A percentile compares a stretch with the other conserved stretches of the same genome.
phyloP scores from a whole-genome alignment of 1,140 invertebrate species.

The Lanistes nyassanus region DNA sequence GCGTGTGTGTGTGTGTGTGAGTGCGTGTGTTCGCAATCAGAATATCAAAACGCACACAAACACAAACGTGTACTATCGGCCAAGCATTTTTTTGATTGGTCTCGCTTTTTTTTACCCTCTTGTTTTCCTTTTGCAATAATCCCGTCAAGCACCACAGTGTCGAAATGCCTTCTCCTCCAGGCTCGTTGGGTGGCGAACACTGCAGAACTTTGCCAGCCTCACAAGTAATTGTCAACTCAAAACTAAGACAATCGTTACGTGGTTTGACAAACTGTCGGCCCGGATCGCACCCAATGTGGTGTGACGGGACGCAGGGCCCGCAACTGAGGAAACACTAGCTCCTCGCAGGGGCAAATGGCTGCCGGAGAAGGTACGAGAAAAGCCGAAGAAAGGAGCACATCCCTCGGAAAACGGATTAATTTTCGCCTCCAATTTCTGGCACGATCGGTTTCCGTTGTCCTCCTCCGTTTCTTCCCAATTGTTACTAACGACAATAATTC shows the following conservation, averaged over 20 bases:
- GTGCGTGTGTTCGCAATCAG: too few relatives aligned
- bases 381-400: background rate
- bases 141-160: too few relatives aligned
- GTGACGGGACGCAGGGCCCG: constrained; percentile 14
- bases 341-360: constrained; percentile 17
- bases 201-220: too few relatives aligned
- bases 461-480: background rate
- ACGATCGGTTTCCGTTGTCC: constrained; percentile 14
- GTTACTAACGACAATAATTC: constrained; percentile 17
- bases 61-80: background rate
- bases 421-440: constrained; percentile 27
- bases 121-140: too few relatives aligned
- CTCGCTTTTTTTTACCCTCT: too few relatives aligned
- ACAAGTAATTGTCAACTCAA: too few relatives aligned
- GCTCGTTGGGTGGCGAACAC: too few relatives aligned
- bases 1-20: too few relatives aligned
- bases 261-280: constrained; percentile 20
- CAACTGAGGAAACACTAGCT: constrained; percentile 21
- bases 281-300: constrained; percentile 20
- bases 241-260: constrained; percentile 14
- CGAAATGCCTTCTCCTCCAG: too few relatives aligned
- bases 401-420: constrained; percentile 25
- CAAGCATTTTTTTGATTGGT: too few relatives aligned
- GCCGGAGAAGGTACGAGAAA: background rate
- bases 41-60: too few relatives aligned